Conservation (phyloP, 2,113 vertebrate species). For the Syrrhaptes paradoxus region DNA sequence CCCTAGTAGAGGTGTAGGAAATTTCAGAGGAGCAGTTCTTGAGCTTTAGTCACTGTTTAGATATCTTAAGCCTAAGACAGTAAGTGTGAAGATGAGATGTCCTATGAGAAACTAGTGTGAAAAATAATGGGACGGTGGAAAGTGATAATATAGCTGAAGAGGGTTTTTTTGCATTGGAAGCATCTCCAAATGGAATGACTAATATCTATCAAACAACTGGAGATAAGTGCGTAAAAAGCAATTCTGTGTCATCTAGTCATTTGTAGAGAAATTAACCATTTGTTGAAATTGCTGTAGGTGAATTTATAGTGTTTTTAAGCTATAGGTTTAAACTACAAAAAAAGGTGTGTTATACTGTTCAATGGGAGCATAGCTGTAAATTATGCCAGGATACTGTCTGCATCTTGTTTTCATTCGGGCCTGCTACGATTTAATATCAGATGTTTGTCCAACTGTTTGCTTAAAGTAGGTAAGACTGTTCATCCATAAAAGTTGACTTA, state of each 20-base stretch:
- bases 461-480: neutral
- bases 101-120: neutral
- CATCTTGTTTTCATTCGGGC: neutral
- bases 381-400: neutral
- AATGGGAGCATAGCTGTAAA: neutral
- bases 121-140: neutral
- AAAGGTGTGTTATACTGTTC: neutral
- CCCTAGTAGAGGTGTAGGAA: neutral
- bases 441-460: neutral
- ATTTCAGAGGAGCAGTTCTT: neutral
- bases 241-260: neutral
- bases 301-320: neutral
- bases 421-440: neutral
- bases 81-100: neutral
- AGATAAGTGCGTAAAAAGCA: neutral
- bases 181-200: neutral
- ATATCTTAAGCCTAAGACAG: neutral
- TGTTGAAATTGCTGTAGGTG: neutral
- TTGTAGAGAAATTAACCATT: neutral
- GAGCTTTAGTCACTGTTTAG: neutral
- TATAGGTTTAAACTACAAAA: neutral
- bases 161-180: neutral
- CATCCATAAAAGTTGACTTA: neutral
- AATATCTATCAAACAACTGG: neutral
- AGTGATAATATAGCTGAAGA: neutral